A percentile compares a stretch with the other conserved stretches of the same genome.
phyloP scores from a whole-genome alignment of 1,140 invertebrate species.

The Polypedilum vanderplanki region DNA sequence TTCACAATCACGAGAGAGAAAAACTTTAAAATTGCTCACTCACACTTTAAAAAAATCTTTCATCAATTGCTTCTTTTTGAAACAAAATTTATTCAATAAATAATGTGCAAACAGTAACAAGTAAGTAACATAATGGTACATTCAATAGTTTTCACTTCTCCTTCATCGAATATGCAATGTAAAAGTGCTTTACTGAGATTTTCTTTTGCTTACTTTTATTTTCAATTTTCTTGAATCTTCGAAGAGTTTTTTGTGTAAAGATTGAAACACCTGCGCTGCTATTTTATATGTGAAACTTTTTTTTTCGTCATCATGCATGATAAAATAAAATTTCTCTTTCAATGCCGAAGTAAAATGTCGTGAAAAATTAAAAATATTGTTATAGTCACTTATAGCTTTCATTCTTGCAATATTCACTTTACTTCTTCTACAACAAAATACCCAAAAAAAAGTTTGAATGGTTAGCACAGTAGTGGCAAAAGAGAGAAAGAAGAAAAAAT shows the following conservation, averaged over 20 bases:
- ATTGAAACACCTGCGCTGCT: background rate
- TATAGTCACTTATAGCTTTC: background rate
- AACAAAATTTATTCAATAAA: too few species aligned
- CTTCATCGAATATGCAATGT: background rate
- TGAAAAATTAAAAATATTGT: conserved; percentile 8
- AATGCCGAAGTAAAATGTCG: background rate
- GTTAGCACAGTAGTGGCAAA: background rate
- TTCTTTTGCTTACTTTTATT: background rate
- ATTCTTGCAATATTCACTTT: background rate
- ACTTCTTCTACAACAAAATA: background rate
- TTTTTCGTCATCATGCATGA: too few species aligned
- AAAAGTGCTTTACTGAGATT: background rate
- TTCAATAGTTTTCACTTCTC: conserved; percentile 2
- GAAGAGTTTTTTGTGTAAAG: background rate
- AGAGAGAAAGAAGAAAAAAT: background rate
- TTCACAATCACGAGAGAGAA: too few species aligned
- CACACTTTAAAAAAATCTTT: too few species aligned
- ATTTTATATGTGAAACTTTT: too few species aligned
- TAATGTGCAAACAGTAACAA: too few species aligned
- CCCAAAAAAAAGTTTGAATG: background rate
- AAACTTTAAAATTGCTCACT: too few species aligned
- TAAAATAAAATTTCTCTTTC: too few species aligned
- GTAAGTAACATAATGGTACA: background rate
- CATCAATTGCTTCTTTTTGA: too few species aligned
- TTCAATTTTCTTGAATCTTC: conserved; percentile 9